These are phyloP conservation scores for Brachionus asplanchnoidis DNA, from an alignment of 1,140 invertebrate species.

Conservation along the genomic window DNA sequence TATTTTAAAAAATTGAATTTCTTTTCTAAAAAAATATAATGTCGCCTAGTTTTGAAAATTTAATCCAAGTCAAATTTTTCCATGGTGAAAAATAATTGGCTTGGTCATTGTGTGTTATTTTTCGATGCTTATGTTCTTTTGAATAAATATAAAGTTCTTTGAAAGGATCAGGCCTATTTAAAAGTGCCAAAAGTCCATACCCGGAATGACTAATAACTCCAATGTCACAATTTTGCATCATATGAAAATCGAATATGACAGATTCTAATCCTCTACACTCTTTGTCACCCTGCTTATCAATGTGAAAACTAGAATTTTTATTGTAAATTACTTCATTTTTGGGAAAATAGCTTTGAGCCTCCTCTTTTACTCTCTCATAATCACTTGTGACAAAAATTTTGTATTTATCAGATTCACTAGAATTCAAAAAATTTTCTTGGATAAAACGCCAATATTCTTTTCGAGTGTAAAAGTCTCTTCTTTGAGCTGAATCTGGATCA, in stretches of 20 bases:
- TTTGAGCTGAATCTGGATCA: neutral
- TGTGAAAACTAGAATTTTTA: neutral
- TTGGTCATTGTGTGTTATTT: neutral
- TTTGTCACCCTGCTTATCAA: neutral
- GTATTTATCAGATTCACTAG: neutral
- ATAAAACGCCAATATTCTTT: neutral
- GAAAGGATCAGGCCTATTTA: conserved; percentile 6
- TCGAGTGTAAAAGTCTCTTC: neutral
- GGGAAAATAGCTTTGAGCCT: neutral
- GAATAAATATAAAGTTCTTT: conserved; percentile 18
- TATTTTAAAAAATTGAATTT: no score
- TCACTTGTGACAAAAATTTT: conserved; percentile 18
- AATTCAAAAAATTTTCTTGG: neutral
- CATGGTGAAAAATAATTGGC: neutral
- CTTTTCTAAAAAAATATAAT: neutral
- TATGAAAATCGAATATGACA: conserved; percentile 29
- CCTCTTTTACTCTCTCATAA: neutral
- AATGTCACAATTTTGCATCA: conserved; percentile 27
- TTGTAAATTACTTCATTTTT: neutral
- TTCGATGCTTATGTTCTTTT: neutral
- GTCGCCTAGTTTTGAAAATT: neutral
- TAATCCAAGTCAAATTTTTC: conserved; percentile 4
- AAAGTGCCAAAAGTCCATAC: neutral
- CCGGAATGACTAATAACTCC: conserved; percentile 13
- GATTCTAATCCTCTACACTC: neutral